Percentiles rank a stretch among this genome's conserved stretches.
These are phyloP conservation scores for Mustela nigripes DNA, from an alignment of 2,113 vertebrate genomes.

Conservation along the genomic window DNA sequence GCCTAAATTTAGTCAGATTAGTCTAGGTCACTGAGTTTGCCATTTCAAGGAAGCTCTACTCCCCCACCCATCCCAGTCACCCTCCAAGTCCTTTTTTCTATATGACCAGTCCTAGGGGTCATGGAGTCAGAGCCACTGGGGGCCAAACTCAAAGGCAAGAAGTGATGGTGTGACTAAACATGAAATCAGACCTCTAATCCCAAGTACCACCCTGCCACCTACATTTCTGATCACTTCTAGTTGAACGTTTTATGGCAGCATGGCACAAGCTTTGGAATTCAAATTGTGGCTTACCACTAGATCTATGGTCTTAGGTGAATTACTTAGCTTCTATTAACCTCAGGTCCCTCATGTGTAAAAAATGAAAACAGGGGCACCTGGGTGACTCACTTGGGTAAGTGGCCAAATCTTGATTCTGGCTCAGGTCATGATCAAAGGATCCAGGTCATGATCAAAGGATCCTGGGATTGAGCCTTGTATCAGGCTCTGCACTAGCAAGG, in stretches of 20 bases:
- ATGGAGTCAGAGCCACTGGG: neutral
- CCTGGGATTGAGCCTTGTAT: neutral
- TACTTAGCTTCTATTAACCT: neutral
- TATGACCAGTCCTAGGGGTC: neutral
- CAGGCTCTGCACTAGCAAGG: neutral
- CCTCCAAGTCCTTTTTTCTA: neutral
- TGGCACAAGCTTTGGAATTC: neutral
- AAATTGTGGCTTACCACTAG: neutral
- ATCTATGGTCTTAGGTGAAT: neutral
- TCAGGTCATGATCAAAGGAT: neutral
- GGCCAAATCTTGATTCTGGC: neutral
- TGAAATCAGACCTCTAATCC: neutral
- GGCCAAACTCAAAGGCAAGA: neutral
- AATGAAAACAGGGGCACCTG: neutral
- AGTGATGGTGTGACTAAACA: neutral
- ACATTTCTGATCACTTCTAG: neutral
- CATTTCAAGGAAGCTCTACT: neutral
- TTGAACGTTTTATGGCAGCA: neutral
- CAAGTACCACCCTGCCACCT: neutral
- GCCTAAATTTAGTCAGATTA: slow-evolving; percentile 56
- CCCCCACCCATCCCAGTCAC: too few relatives aligned
- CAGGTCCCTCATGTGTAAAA: neutral
- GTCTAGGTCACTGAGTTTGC: neutral
- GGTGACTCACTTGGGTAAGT: neutral
- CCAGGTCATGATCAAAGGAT: neutral